A percentile compares a stretch with the other conserved stretches of the same genome.
phyloP scores from a whole-genome alignment of 2,888 invertebrate genomes.

The Erebia palarica region DNA sequence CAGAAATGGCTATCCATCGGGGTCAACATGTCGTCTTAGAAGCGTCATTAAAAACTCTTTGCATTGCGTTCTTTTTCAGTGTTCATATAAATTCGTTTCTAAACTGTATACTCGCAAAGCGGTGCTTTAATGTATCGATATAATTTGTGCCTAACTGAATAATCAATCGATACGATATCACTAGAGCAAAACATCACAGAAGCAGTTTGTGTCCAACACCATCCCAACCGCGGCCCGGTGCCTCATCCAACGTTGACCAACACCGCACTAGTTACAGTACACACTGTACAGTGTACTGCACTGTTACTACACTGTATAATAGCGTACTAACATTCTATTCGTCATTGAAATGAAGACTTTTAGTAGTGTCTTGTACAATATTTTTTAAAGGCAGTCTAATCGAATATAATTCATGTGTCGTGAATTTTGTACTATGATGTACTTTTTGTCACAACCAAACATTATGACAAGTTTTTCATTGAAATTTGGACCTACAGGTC shows the following conservation, averaged over 20 bases:
- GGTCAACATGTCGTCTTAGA: neutral
- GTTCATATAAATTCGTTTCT: neutral
- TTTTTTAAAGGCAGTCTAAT: no score
- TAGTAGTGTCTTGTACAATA: neutral
- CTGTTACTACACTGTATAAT: no score
- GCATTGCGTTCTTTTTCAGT: neutral
- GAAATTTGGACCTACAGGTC: no score
- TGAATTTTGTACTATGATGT: no score
- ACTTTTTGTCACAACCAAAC: neutral
- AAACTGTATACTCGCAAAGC: slow-evolving; percentile 13
- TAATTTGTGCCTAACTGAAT: slow-evolving; percentile 51
- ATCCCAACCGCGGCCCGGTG: slow-evolving; percentile 53
- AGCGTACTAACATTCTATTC: no score
- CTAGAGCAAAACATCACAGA: slow-evolving; percentile 76
- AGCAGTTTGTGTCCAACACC: slow-evolving; percentile 69
- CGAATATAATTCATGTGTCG: no score
- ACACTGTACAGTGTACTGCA: neutral
- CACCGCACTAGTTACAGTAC: neutral
- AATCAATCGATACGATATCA: slow-evolving; percentile 52
- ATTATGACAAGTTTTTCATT: neutral
- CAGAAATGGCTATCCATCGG: neutral
- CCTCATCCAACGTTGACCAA: slow-evolving; percentile 44
- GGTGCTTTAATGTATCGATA: slow-evolving; percentile 42
- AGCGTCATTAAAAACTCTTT: neutral
- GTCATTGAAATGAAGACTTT: neutral